These are phyloP conservation scores for Panthera tigris DNA, from an alignment of 2,113 vertebrate genomes.

Conservation along the genomic window DNA sequence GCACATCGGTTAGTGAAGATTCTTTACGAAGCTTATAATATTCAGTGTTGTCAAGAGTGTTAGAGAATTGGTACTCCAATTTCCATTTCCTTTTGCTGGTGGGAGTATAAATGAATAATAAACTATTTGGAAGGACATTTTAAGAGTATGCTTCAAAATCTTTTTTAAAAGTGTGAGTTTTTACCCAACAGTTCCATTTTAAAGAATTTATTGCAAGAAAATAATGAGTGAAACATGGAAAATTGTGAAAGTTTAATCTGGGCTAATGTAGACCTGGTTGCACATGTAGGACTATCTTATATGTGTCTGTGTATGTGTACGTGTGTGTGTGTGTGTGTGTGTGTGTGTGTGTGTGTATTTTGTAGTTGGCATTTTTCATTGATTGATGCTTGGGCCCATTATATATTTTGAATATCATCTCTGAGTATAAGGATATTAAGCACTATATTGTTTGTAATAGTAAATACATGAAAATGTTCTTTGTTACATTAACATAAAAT, in stretches of 20 bases:
- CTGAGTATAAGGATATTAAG: neutral
- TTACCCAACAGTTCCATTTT: neutral
- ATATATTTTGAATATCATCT: neutral
- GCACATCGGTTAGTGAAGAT: neutral
- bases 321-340: neutral
- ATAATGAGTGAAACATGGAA: neutral
- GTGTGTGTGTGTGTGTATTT: neutral
- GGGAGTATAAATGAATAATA: neutral
- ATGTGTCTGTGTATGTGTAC: neutral
- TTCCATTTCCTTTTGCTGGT: neutral
- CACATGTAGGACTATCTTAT: neutral
- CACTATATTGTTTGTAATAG: neutral
- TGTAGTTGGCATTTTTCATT: neutral
- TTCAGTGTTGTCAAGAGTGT: neutral
- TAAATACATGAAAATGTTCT: neutral
- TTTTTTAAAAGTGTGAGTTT: neutral
- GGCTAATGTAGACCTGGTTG: neutral
- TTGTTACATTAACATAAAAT: constrained; percentile 33
- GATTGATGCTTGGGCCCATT: neutral
- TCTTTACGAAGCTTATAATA: neutral
- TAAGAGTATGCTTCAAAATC: neutral
- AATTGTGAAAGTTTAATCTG: neutral
- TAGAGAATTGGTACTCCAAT: neutral
- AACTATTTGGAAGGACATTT: neutral
- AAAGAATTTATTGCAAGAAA: neutral